Conservation (phyloP, 2,797 vertebrate genomes). For the Vultur gryphus region DNA sequence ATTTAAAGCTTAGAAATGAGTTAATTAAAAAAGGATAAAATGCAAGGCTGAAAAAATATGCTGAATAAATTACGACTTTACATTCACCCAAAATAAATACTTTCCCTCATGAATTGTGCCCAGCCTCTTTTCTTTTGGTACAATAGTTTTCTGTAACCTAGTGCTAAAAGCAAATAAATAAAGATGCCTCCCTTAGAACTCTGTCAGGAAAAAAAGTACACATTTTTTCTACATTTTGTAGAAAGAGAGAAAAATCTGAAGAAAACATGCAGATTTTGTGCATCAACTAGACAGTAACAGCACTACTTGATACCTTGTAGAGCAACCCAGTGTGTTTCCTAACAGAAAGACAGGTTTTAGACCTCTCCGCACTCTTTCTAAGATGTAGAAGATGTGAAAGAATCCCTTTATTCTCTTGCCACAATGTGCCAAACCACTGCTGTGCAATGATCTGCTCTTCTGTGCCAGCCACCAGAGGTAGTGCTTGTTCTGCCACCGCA, state of each 20-base stretch:
- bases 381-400: background rate
- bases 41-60: conserved; percentile 34
- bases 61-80: conserved; percentile 44
- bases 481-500: background rate
- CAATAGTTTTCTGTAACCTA: background rate
- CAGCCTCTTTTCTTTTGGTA: background rate
- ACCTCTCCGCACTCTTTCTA: background rate
- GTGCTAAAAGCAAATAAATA: background rate
- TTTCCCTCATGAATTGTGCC: background rate
- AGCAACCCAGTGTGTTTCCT: background rate
- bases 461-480: background rate
- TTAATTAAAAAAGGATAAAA: conserved; percentile 86
- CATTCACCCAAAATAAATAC: conserved; percentile 11
- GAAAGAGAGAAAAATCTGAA: background rate
- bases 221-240: background rate
- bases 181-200: background rate
- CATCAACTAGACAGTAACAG: background rate
- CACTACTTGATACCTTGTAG: background rate
- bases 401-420: background rate
- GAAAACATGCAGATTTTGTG: background rate
- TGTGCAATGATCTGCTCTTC: background rate
- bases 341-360: background rate
- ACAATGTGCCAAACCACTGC: background rate
- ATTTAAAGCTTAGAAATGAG: conserved; percentile 75
- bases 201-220: background rate